Conservation (phyloP, 1,140 invertebrate species). For the Drosophila ohnishii region DNA sequence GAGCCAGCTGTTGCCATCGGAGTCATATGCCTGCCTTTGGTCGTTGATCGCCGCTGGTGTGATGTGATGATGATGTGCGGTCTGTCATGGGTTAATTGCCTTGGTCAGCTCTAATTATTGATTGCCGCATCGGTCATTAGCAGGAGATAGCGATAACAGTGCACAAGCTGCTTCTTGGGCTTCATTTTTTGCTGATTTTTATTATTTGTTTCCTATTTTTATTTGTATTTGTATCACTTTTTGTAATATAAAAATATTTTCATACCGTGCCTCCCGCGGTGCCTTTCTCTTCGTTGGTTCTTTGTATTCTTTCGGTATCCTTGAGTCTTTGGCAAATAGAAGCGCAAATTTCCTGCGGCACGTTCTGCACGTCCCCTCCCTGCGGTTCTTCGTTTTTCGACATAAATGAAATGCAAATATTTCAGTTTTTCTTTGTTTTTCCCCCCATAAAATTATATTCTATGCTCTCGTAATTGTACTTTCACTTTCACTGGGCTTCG, state of each 20-base stretch:
- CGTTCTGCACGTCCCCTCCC: not conserved
- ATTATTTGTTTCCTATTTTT: not conserved
- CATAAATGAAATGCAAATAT: constrained; percentile 42
- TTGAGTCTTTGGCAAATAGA: constrained; percentile 35
- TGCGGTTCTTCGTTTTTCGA: not conserved
- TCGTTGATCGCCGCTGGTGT: constrained; percentile 11
- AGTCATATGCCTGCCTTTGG: constrained; percentile 29
- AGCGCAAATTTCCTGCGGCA: constrained; percentile 16
- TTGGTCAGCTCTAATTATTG: constrained; percentile 51
- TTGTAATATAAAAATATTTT: not conserved
- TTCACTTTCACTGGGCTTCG: constrained; percentile 22
- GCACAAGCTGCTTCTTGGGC: constrained; percentile 16
- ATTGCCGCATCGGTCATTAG: constrained; percentile 47
- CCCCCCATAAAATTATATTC: constrained; percentile 6
- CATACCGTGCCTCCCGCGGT: not conserved
- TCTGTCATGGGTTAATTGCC: constrained; percentile 48
- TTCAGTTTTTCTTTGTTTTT: constrained; percentile 5
- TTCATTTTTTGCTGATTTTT: not conserved
- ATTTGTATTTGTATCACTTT: not conserved
- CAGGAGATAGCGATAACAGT: constrained; percentile 39
- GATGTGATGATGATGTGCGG: constrained; percentile 20
- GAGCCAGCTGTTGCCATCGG: constrained; percentile 11
- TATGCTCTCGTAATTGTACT: constrained; percentile 9
- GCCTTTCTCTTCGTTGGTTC: not conserved
- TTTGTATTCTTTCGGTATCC: constrained; percentile 4